Base-by-base conservation (phyloP, 2,113 vertebrate genomes). In the Prochilodus magdalenae region DNA sequence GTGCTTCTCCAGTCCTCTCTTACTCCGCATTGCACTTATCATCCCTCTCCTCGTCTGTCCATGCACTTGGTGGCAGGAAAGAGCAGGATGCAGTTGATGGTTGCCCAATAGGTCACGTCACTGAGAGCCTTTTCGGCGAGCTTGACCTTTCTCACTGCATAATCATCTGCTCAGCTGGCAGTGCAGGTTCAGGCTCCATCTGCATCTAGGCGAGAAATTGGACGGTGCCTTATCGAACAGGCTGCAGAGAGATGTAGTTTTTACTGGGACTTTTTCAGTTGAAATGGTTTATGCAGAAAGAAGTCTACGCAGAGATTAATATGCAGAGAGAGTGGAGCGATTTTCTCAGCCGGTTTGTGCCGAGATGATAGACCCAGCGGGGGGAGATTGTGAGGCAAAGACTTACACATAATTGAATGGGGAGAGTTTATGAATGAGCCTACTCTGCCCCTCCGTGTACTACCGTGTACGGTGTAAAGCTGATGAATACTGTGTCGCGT, bases 111-210 rank as follows among this genome's bases (percentile, higher is more conserved):
- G 66, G 66, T 70, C 36, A 44, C 20, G 5, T 22, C 65, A 36
- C 66, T 70, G 66, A 70, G 13, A 70, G 33, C 66, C 66, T 70
- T 70, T 44, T 70, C 22, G 8, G 11, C 24, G 36, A 70, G 66
- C 22, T 1, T 70, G 66, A 70, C 66, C 66, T 70, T 70, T 70
- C n/a, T 12, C 40, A 40, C 66, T 12, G 36, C 13, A 70, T 70
- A 44, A 70, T 70, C 66, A 13, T 12, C 30, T 20, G 15, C 33
- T n/a, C 10, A 65, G 65, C 65, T 14, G 13, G 14, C 55, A n/a
- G 7, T n/a, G 30, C 65, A 36, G 65, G 40, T 44, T 44, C 40
- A 44, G 20, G n/a, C 11, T 40, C 0, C 40, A 10, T 10, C 40
- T 44, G 40, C 29, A 13, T 40, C 18, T 67, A 20, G 20, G 65